Base-by-base conservation (phyloP, 2,113 vertebrate species). In the Phasianus colchicus region DNA sequence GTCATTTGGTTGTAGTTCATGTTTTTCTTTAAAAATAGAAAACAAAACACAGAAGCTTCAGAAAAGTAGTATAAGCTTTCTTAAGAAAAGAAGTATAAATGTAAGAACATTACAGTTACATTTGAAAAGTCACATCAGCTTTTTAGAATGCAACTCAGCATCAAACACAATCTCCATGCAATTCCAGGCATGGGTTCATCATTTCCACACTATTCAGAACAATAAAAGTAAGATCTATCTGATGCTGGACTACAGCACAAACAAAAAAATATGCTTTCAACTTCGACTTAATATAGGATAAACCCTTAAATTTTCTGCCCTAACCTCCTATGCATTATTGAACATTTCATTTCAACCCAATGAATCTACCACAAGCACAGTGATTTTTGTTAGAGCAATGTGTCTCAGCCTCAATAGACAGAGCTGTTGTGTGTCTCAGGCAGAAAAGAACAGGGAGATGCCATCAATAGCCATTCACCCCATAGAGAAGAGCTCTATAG, bases 1-100 rank as follows among this genome's bases (percentile, higher is more conserved):
- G 96, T 99, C 99, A 94, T 98, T 97, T 83, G 98, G 98, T 93
- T 98, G 98, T 87, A 99, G 97, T 89, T 98, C 98, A 81, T 98
- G 98, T 88, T 99, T 98, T 89, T 98, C 99, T 99, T 97, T 94
- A 97, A 94, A 93, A 87, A 55, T 30, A 90, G 43, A 52, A 85
- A 66, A 66, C 7, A 69, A 84, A 57, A 32, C 32, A 55, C 6
- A 81, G 73, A 82, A 73, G 30, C 83, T 93, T 86, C 63, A 95
- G 42, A 83, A 65, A 43, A 89, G 25, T 17, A 93, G 13, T 38
- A 61, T 48, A 93, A 34, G 61, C 14, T 38, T 55, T 55, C 54
- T 55, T 55, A 55, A 55, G 52, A 30, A 55, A 30, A 55, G 29
- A 9, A 57, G 30, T 57, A 27, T 32, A 67, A 83, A 76, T 36